Percentiles rank a stretch among this genome's conserved stretches.
Conservation (phyloP, 2,888 invertebrate species). For the Acrobasis consociella region DNA sequence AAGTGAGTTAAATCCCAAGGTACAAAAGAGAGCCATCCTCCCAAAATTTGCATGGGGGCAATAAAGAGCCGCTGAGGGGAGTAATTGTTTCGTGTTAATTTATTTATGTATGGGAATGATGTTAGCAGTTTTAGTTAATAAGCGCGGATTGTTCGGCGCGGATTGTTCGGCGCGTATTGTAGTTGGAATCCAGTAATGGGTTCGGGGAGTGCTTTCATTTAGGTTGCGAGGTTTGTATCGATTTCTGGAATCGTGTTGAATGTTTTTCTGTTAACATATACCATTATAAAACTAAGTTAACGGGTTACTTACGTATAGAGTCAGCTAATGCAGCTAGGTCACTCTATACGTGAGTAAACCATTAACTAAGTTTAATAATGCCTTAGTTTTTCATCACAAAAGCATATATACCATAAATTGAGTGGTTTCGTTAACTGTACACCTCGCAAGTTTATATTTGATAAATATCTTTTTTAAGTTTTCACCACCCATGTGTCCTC, state of each 20-base stretch:
- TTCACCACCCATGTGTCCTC: no score
- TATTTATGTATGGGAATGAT: constrained; percentile 22
- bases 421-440: no score
- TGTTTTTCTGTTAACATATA: background rate
- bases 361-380: no score
- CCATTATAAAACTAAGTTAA: no score
- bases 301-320: no score
- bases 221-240: background rate
- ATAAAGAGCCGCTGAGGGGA: constrained; percentile 21
- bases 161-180: constrained; percentile 16
- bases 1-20: background rate
- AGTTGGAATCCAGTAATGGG: background rate
- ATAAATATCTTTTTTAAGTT: no score
- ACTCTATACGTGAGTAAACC: no score
- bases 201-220: background rate
- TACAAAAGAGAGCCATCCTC: background rate
- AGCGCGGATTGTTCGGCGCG: constrained; percentile 6
- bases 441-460: no score
- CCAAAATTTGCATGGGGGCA: constrained; percentile 21
- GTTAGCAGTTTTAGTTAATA: constrained; percentile 24
- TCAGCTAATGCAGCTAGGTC: no score
- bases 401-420: no score
- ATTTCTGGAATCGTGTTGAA: background rate
- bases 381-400: no score
- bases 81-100: constrained; percentile 25